Evolutionary conservation across 1,140 invertebrate genomes (phyloP), one percentile per base, ranked within the genome.

Genomic region (Triops cancriformis): DNA sequence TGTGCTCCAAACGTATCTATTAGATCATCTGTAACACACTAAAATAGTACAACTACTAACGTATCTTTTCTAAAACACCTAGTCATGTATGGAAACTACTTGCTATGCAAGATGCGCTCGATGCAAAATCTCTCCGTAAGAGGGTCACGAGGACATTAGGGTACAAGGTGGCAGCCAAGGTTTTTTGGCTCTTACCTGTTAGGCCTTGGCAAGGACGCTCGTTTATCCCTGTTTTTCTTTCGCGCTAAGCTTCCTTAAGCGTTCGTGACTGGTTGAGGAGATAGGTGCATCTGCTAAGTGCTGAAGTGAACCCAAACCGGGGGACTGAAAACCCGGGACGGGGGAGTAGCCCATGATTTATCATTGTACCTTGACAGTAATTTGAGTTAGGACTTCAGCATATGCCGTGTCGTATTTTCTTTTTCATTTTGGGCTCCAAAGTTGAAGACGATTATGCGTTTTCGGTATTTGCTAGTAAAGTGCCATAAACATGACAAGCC

Each of bases 131-230:
- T 64, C 14, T 7, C 2, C 51, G 23, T 64, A 64, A 64, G 51
- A 18, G 51, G 51, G 51, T 64, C 51, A 64, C 51, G 51, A 64
- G 51, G 51, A 64, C 14, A 64, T 64, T 64, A n/a, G 51, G 51
- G 51, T 5, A 37, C 31, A 14, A 23, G 51, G 14, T 64, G 51
- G 51, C 51, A 64, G 51, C 51, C 51, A 64, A 64, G 14, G 51
- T 64, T 64, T 64, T 64, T 64, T 64, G 51, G 51, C 51, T 64
- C 18, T 64, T 64, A 64, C 51, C 23, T 64, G 51, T 18, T 64
- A 64, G 51, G 51, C 51, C 51, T 64, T 64, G 51, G 23, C 51
- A 64, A 64, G 51, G 51, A 64, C 51, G 51, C 14, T 5, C 51
- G 23, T 18, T 64, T 64, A 64, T 64, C 51, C 23, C 6, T 14